Percentiles rank a stretch among this genome's conserved stretches.
These are phyloP conservation scores for Stegophylla sp. DNA, from an alignment of 2,888 invertebrate genomes.

Conservation along the genomic window DNA sequence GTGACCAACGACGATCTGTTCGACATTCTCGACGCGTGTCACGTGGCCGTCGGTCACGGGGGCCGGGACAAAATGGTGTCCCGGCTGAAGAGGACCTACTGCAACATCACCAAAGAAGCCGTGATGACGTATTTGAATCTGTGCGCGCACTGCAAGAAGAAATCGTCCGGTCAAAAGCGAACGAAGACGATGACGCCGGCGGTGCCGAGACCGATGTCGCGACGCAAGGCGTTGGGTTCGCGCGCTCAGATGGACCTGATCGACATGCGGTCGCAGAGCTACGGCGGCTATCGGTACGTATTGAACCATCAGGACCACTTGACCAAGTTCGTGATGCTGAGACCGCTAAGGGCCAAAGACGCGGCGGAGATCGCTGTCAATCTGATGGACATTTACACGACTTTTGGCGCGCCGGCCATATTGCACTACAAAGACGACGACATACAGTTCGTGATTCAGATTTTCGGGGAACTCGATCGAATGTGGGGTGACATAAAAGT, in stretches of 20 bases:
- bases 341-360: background rate
- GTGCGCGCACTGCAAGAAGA: background rate
- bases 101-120: background rate
- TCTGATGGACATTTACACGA: background rate
- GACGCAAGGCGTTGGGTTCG: background rate
- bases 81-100: background rate
- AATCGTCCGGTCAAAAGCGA: background rate
- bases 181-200: background rate
- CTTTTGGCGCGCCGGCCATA: background rate
- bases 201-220: no score
- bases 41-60: background rate
- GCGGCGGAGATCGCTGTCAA: background rate
- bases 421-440: background rate
- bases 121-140: background rate
- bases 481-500: conserved; percentile 43
- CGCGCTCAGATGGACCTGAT: conserved; percentile 63
- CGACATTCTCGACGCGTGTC: background rate
- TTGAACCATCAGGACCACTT: background rate
- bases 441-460: conserved; percentile 15
- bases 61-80: background rate
- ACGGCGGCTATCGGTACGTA: background rate
- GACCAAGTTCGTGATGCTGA: background rate
- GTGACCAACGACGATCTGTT: background rate
- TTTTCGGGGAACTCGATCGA: background rate
- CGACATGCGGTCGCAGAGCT: conserved; percentile 50